These are phyloP conservation scores for Pollenia griseotomentosa DNA, from an alignment of 2,888 invertebrate genomes.

Conservation along the genomic window DNA sequence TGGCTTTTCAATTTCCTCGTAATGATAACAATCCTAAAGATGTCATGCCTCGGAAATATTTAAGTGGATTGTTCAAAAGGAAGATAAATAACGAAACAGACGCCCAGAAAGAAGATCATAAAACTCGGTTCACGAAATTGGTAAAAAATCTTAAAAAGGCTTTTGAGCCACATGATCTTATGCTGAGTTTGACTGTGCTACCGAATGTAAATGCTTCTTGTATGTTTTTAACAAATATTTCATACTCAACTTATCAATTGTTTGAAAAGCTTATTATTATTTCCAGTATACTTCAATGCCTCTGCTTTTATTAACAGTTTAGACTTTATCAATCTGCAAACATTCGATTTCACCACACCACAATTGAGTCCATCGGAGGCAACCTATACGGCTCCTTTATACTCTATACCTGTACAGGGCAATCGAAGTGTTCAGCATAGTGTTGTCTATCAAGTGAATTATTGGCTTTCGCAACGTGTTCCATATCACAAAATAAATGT, in stretches of 20 bases:
- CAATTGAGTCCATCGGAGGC: slow-evolving; percentile 91
- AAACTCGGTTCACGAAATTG: slow-evolving; percentile 90
- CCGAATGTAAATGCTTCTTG: slow-evolving; percentile 91
- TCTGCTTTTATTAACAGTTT: slow-evolving; percentile 89
- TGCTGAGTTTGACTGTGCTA: slow-evolving; percentile 88
- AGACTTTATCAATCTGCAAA: slow-evolving; percentile 91
- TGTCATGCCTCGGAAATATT: slow-evolving; percentile 89
- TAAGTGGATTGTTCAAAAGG: slow-evolving; percentile 90
- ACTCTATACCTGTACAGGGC: slow-evolving; percentile 87
- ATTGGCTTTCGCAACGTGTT: slow-evolving; percentile 86
- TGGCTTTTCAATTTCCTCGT: slow-evolving; percentile 93
- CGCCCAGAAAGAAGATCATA: slow-evolving; percentile 89
- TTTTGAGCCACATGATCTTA: slow-evolving; percentile 88
- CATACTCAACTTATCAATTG: neutral
- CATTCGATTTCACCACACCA: slow-evolving; percentile 92
- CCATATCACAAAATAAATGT: slow-evolving; percentile 89
- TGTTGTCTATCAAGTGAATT: slow-evolving; percentile 87
- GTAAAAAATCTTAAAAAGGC: slow-evolving; percentile 90
- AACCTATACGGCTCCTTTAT: slow-evolving; percentile 90
- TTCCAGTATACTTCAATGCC: slow-evolving; percentile 90
- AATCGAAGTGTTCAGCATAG: slow-evolving; percentile 87
- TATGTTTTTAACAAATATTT: slow-evolving; percentile 83
- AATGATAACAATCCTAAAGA: slow-evolving; percentile 88
- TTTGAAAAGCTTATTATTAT: neutral
- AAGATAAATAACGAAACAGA: slow-evolving; percentile 85